Base-by-base conservation (phyloP, 1,140 invertebrate genomes). In the Saccostrea echinata region DNA sequence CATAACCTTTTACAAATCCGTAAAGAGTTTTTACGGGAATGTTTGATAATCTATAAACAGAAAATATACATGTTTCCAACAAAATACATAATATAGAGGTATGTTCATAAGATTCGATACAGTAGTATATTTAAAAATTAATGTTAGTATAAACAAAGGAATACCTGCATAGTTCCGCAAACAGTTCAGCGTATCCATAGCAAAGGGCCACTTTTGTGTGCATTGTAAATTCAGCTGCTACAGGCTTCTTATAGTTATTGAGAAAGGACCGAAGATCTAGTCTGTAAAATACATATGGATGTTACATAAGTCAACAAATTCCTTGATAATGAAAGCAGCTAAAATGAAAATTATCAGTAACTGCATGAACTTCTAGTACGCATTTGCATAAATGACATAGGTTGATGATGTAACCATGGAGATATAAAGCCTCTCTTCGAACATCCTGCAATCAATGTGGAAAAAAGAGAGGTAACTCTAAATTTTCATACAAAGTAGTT, bases 1-100 rank as follows among this genome's bases (percentile, higher is more conserved):
- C 98, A 3, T 98, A 98, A 68, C 98, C 99, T 94, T 99, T 99
- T 80, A 98, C 98, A 95, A 99, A 99, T 18, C 99, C 99, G 18
- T 88, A 85, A 2, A 91, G 64, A n/a, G 86, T 87, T 83, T 88
- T 90, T 12, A 89, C 90, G 1, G 88, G 88, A 64, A 91, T 88
- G n/a, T 84, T 82, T 18, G 84, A 85, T 16, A 85, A 86, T 80
- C 90, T 91, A 71, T 33, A 88, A 35, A 30, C n/a, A 6, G 84
- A 84, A 2, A 68, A 18, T 30, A 84, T 13, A 27, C 1, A 80
- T 11, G n/a, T 0, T 8, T 6, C 21, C n/a, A 61, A 61, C 18
- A 18, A n/a, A 61, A 61, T 43, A 43, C 6, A 43, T 43, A 43
- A 43, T 43, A 3, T 3, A 43, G 6, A 43, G 35, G 2, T 43